Conservation (phyloP, 2,797 vertebrate species). For the Eidolon dupreanum region DNA sequence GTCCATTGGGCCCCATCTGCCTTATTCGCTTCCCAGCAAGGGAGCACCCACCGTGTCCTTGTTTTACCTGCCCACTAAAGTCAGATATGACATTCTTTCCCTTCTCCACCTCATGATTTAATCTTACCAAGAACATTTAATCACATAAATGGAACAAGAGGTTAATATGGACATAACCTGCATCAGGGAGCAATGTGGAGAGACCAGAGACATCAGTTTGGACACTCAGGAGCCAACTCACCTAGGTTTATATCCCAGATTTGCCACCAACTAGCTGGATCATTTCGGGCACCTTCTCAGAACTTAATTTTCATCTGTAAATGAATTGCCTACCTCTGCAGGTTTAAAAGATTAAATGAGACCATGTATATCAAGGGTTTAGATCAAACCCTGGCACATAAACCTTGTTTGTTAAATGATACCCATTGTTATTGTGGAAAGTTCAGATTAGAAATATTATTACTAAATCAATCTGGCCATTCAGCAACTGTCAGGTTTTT, state of each 20-base stretch:
- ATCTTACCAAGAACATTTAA: background rate
- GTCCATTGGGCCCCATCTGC: background rate
- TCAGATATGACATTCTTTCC: background rate
- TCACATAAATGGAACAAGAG: background rate
- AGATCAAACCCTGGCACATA: background rate
- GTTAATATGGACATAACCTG: background rate
- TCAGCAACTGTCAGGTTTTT: background rate
- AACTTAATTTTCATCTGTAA: background rate
- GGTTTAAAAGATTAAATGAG: background rate
- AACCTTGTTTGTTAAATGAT: background rate
- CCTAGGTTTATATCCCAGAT: background rate
- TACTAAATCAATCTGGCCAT: background rate
- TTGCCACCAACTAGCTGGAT: background rate
- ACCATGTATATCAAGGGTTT: background rate
- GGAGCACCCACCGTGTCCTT: constrained; percentile 23
- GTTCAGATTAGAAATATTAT: background rate
- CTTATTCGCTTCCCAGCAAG: background rate
- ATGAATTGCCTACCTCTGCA: background rate
- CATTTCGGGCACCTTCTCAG: background rate
- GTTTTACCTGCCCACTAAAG: background rate
- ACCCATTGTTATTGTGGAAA: background rate
- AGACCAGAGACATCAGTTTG: background rate
- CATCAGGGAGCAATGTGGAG: no score
- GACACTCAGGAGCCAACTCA: background rate
- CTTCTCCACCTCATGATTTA: background rate